Evolutionary conservation across 1,140 invertebrate species (phyloP), one percentile per base, ranked within the genome.

Genomic region (Anagrus nilaparvatae): DNA sequence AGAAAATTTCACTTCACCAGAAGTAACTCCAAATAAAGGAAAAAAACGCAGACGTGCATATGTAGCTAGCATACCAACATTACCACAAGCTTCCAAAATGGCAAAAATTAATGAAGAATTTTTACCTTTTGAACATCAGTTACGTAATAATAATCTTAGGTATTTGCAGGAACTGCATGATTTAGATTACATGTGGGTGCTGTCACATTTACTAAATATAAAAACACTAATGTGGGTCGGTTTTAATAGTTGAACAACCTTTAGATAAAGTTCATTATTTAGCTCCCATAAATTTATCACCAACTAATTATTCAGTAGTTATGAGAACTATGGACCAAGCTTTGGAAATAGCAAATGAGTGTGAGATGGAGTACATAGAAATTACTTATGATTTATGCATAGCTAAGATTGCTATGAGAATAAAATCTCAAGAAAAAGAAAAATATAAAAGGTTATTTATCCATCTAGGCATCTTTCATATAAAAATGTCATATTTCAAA

Each of bases 371-470:
- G 25, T 57, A 59, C 44, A 57, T 53, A 12, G 20, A 51, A 45
- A 58, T 63, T 4, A 58, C 54, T 18, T 61, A 61, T 49, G 60
- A 62, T 40, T 48, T 67, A 29, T 55, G 49, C 16, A 63, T 62
- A 24, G 63, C 58, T 14, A 66, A 62, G 52, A 44, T 59, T 12
- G 63, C 55, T 24, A 36, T 59, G 17, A 49, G 56, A 50, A 56
- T 65, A 37, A 57, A 66, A 53, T 37, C 34, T 6, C 46, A 33
- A 18, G 58, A 66, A 55, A 42, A 39, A 13, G 45, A 55, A 5
- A 48, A 40, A 13, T 36, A 65, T 31, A 49, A 43, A 48, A 53
- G 39, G 48, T 48, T 71, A 37, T 72, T 72, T 44, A 68, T n/a
- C n/a, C n/a, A n/a, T n/a, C n/a, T n/a, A n/a, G n/a, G n/a, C n/a